Evolutionary conservation across 2,113 vertebrate species (phyloP), one percentile per base, ranked within the genome.

Genomic region (Pao palembangensis): DNA sequence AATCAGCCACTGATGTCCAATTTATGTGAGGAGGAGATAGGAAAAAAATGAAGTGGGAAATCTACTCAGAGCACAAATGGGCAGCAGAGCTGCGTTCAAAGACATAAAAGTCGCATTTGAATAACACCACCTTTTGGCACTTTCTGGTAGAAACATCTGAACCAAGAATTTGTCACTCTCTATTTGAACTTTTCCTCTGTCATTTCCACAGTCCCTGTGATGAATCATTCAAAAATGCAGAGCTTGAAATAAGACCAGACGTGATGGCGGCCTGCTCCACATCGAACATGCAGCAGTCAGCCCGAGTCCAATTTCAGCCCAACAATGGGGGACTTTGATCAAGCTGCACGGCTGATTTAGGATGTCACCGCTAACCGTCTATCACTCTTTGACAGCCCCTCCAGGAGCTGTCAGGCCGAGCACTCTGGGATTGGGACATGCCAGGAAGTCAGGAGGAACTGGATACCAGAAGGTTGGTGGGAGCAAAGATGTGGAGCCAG

Each of bases 311-410:
- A 87, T 88, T 87, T 79, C 79, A 64, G 64, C 48, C 64, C 70
- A 69, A 82, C 78, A 86, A 81, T 82, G 73, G 73, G 8, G 34
- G 1, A 63, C 78, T 88, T 89, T 88, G 84, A 91, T 87, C 82
- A 71, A 73, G 38, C 69, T 71, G 41, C 64, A 66, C 34, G 64
- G 77, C 31, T 74, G 79, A 73, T 82, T 86, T 73, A 76, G 69
- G 38, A 58, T 75, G 82, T 81, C 81, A 72, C 76, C 51, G 20
- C 63, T 49, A 70, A 73, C 79, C 73, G 76, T 82, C 83, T 58
- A 61, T 86, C 83, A 81, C 73, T 73, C 74, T 70, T 19, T 69
- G 69, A 18, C 79, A 65, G 64, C 42, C 67, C 67, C 62, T 78
- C 62, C 67, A 75, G 76, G 71, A 70, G 81, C 51, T 41, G 69